Base-by-base conservation (phyloP, 1,140 invertebrate genomes). In the Macrosteles quadrilineatus region DNA sequence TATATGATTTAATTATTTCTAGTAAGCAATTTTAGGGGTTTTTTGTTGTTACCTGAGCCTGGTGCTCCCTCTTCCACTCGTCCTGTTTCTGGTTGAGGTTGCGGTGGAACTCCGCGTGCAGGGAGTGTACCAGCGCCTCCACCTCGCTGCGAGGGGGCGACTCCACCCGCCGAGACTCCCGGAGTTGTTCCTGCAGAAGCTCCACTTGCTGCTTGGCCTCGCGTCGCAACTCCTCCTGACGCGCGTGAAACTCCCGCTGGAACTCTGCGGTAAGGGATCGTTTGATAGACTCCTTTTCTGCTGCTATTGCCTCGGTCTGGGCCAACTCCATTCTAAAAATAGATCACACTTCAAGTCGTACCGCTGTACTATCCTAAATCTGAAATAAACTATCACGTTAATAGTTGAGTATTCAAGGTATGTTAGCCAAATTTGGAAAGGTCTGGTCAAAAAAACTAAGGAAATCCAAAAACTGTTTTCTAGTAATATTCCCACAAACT, bases 91-190 rank as follows among this genome's bases (percentile, higher is more conserved):
- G 32, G 32, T 66, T 32, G 2, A 66, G 63, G 23, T 21, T 27
- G 2, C 63, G 32, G n/a, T 66, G 63, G 63, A 43, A 66, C n/a
- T 66, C 32, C 21, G 63, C 63, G 63, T 66, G 63, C 40, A 66
- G 12, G 32, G 63, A 66, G n/a, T 66, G 63, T 21, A 66, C 32
- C 32, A 66, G 40, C 25, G 36, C 63, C 23, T 66, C 32, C 32
- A 25, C 27, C 21, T 66, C 63, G 19, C 63, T 25, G n/a, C 27
- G 32, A 9, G 32, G 3, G 14, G 23, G 2, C 1, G 2, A 21
- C 32, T 66, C 32, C 23, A 43, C 12, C 19, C 36, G n/a, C 63
- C 12, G 32, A 1, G 63, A 32, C 19, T 45, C 63, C 40, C 27
- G 43, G 2, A 66, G 36, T 21, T 66, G 63, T 25, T 66, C 63